These are phyloP conservation scores for Chloropsis hardwickii DNA, from an alignment of 2,113 vertebrate species.

Conservation along the genomic window DNA sequence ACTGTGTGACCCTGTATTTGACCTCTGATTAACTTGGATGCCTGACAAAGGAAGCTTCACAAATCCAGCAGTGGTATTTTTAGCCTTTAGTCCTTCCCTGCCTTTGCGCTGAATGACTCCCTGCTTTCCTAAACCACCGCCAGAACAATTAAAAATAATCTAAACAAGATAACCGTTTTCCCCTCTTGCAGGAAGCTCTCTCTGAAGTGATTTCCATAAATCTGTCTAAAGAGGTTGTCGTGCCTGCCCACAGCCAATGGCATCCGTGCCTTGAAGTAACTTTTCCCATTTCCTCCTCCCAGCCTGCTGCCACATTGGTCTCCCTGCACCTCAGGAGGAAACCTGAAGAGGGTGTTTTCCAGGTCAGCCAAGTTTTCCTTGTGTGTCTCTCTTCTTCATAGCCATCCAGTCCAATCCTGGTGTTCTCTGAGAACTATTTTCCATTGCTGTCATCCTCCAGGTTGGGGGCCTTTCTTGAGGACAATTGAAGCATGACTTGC, in stretches of 20 bases:
- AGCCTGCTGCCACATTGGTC: not conserved
- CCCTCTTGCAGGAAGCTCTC: not conserved
- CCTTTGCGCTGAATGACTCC: not conserved
- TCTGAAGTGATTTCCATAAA: slow-evolving; percentile 23
- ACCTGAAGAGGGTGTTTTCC: not conserved
- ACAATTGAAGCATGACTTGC: not conserved
- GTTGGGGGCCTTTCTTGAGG: not conserved
- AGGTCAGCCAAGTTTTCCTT: not conserved
- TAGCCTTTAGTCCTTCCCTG: slow-evolving; percentile 5
- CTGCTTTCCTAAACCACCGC: not conserved
- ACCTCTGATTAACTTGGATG: not conserved
- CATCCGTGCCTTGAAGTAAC: not conserved
- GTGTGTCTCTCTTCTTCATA: fast-evolving
- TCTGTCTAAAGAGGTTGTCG: not conserved
- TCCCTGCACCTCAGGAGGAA: not conserved
- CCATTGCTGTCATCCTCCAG: not conserved
- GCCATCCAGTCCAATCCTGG: not conserved
- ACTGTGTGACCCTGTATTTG: not conserved
- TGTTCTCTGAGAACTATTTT: not conserved
- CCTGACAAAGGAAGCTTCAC: slow-evolving; percentile 9
- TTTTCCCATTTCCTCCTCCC: not conserved
- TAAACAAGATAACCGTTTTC: not conserved
- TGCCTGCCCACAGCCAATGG: not conserved
- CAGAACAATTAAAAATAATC: slow-evolving; percentile 32
- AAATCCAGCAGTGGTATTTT: slow-evolving; percentile 19